Percentiles rank a stretch among this genome's conserved stretches.
These are phyloP conservation scores for Meteorus colon DNA, from an alignment of 2,888 invertebrate genomes.

Conservation along the genomic window DNA sequence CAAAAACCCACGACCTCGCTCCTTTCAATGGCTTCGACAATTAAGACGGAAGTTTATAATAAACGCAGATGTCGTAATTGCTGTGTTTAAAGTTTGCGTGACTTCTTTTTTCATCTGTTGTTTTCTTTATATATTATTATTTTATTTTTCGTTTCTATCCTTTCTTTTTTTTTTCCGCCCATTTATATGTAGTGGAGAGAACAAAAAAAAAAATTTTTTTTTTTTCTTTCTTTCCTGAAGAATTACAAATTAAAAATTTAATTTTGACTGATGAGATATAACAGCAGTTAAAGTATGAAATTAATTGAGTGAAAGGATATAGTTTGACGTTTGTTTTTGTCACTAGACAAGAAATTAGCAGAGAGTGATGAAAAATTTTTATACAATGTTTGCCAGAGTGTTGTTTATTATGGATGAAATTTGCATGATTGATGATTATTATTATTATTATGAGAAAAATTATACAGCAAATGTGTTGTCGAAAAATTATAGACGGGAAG, in stretches of 20 bases:
- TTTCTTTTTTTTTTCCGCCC: background rate
- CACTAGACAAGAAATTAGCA: no score
- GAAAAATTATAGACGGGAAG: no score
- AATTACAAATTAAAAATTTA: background rate
- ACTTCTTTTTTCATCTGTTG: conserved; percentile 24
- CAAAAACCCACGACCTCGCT: conserved; percentile 39
- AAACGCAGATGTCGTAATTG: conserved; percentile 44
- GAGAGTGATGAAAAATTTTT: no score
- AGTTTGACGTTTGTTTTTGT: no score
- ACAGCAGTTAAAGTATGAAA: background rate
- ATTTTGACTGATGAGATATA: conserved; percentile 1
- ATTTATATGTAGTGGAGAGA: background rate
- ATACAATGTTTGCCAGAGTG: no score
- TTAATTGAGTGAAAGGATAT: no score
- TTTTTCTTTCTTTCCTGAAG: background rate
- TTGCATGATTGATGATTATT: no score
- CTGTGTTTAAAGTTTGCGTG: conserved; percentile 37
- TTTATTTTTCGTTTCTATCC: conserved; percentile 12
- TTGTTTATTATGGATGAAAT: no score
- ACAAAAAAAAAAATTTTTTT: background rate
- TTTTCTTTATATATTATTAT: conserved; percentile 7
- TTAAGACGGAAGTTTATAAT: conserved; percentile 45
- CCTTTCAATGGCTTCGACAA: conserved; percentile 41
- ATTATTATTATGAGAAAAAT: no score
- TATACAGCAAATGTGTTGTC: no score